phyloP scores from a whole-genome alignment of 2,888 invertebrate species.

The Trachelus stipa region DNA sequence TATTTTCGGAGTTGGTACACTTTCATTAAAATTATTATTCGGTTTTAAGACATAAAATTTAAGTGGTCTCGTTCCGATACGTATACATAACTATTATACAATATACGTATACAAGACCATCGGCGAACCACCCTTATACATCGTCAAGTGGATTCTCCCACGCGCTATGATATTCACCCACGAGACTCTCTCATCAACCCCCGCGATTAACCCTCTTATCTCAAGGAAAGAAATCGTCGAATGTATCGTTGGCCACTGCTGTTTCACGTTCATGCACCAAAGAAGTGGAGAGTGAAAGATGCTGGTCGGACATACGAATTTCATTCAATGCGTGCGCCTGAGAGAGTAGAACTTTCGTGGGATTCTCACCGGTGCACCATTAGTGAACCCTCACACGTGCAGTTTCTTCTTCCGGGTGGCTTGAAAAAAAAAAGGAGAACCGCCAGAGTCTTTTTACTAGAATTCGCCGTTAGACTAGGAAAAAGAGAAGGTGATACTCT shows the following conservation, averaged over 20 bases:
- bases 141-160: neutral
- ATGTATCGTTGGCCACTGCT: neutral
- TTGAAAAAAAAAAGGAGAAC: constrained; percentile 9
- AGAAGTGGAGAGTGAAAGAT: constrained; percentile 10
- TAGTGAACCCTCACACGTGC: constrained; percentile 37
- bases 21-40: constrained; percentile 57
- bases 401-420: constrained; percentile 32
- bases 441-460: neutral
- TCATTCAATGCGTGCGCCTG: constrained; percentile 36
- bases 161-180: neutral
- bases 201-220: neutral
- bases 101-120: neutral
- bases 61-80: neutral
- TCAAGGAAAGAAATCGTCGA: neutral
- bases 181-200: neutral
- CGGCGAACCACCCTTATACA: neutral
- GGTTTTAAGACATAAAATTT: constrained; percentile 13
- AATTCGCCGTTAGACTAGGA: neutral
- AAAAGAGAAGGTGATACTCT: neutral
- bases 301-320: constrained; percentile 16
- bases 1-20: constrained; percentile 56
- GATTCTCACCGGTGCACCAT: constrained; percentile 46
- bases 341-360: constrained; percentile 36
- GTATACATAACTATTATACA: neutral
- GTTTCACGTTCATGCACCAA: neutral